Conservation (phyloP, 2,888 invertebrate species). For the Lepidocyrtinus sp. region DNA sequence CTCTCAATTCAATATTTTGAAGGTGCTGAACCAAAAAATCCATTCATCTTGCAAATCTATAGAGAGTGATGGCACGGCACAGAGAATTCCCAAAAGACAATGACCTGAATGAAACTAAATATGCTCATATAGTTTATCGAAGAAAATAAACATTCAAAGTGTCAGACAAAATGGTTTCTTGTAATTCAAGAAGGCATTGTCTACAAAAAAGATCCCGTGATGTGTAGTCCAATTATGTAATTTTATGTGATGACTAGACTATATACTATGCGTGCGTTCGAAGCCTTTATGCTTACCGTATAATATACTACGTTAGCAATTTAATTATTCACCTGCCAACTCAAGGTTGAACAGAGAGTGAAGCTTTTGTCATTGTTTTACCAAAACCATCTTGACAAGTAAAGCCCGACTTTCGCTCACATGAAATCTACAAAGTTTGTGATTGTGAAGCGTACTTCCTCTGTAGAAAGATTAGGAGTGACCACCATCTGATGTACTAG, state of each 20-base stretch:
- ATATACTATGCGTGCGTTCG: neutral
- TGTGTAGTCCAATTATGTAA: neutral
- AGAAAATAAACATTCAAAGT: neutral
- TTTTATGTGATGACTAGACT: neutral
- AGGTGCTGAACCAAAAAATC: neutral
- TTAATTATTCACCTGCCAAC: slow-evolving; percentile 27
- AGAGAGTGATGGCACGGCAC: slow-evolving; percentile 30
- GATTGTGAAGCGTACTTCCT: neutral
- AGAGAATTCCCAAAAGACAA: slow-evolving; percentile 35
- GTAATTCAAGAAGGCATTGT: slow-evolving; percentile 39
- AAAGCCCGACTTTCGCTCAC: neutral
- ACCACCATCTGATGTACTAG: neutral
- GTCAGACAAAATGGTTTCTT: neutral
- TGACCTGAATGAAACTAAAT: slow-evolving; percentile 53
- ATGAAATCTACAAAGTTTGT: neutral
- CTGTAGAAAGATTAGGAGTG: neutral
- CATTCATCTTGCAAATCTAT: neutral
- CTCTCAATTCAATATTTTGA: neutral
- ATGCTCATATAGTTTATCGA: slow-evolving; percentile 25
- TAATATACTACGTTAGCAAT: slow-evolving; percentile 16
- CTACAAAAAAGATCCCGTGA: slow-evolving; percentile 7
- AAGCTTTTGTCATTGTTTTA: slow-evolving; percentile 5
- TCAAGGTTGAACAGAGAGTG: slow-evolving; percentile 20
- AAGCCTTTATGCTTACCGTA: neutral
- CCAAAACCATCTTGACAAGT: neutral